Percentiles rank a stretch among this genome's conserved stretches.
These are phyloP conservation scores for Plumapathes pennacea DNA, from an alignment of 92 coral and sea anemone genomes.

Conservation along the genomic window DNA sequence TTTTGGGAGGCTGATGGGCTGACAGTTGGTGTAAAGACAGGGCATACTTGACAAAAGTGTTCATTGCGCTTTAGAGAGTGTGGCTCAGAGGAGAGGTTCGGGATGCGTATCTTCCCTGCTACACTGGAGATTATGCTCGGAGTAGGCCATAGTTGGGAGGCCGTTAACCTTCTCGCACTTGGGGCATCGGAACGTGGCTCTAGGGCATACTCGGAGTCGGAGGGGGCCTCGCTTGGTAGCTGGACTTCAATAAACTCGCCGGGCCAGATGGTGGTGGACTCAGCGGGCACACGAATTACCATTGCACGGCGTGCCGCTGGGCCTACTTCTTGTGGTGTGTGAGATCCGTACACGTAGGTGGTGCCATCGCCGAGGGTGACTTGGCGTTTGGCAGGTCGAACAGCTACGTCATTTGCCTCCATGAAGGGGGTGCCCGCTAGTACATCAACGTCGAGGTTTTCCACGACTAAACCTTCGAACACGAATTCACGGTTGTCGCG, in stretches of 20 bases:
- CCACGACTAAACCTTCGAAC: slow-evolving; percentile 27
- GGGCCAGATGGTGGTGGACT: slow-evolving; percentile 41
- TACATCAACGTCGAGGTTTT: slow-evolving; percentile 17
- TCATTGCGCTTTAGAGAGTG: slow-evolving; percentile 30
- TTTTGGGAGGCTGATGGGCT: too few relatives aligned
- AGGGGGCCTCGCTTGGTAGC: slow-evolving; percentile 31
- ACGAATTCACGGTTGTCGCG: slow-evolving; percentile 18
- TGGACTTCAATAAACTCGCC: slow-evolving; percentile 44
- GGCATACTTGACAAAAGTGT: slow-evolving; percentile 27
- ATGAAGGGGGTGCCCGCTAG: slow-evolving; percentile 41
- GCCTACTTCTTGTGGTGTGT: neutral
- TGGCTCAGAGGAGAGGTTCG: slow-evolving; percentile 50
- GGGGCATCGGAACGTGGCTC: slow-evolving; percentile 58
- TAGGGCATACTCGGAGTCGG: slow-evolving; percentile 36
- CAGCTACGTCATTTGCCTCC: slow-evolving; percentile 44
- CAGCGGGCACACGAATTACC: slow-evolving; percentile 31
- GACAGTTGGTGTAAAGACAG: neutral
- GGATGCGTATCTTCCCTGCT: slow-evolving; percentile 49
- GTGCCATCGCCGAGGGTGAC: slow-evolving; percentile 29
- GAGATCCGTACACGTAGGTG: slow-evolving; percentile 29
- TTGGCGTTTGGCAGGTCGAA: slow-evolving; percentile 49
- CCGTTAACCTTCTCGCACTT: slow-evolving; percentile 9
- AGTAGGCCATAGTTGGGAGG: slow-evolving; percentile 18
- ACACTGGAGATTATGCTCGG: slow-evolving; percentile 41
- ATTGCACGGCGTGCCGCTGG: slow-evolving; percentile 20